Evolutionary conservation across 2,113 vertebrate species (phyloP).

Genomic region (Callionymus lyra): DNA sequence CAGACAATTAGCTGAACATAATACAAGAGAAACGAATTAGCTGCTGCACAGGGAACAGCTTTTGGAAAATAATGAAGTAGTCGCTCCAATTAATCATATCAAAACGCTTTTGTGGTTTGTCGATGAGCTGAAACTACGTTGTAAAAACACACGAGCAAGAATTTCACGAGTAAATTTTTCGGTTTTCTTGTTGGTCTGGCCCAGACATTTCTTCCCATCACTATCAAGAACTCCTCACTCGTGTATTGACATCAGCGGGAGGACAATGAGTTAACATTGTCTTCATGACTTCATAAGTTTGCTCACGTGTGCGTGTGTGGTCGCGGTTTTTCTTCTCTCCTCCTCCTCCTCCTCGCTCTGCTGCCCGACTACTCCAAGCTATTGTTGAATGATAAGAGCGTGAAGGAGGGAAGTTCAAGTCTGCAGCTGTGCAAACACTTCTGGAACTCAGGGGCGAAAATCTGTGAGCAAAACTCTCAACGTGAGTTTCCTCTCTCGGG

Average conservation of each 20-base stretch:
- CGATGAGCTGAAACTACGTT: too few species aligned
- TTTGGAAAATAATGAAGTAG: conserved; percentile 12
- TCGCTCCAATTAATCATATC: conserved; percentile 10
- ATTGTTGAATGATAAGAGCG: conserved; percentile 35
- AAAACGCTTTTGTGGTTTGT: too few species aligned
- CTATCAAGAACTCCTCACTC: too few species aligned
- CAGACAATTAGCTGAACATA: background rate
- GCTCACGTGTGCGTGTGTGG: conserved; percentile 21
- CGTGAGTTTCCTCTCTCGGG: conserved; percentile 10
- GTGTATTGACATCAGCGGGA: too few species aligned
- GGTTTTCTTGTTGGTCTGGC: too few species aligned
- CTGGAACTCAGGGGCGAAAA: conserved; percentile 11
- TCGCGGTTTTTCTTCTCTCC: conserved; percentile 3
- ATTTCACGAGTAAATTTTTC: too few species aligned
- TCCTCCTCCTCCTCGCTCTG: conserved; percentile 6
- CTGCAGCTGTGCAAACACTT: conserved; percentile 52
- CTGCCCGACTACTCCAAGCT: conserved; percentile 20
- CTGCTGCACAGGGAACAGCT: conserved; percentile 16
- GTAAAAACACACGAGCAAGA: too few species aligned
- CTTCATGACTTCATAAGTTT: background rate
- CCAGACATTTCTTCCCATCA: too few species aligned
- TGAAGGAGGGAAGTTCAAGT: conserved; percentile 21
- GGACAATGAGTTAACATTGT: too few species aligned
- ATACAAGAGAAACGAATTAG: conserved; percentile 18
- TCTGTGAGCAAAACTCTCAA: conserved; percentile 4